Evolutionary conservation across 2,888 invertebrate genomes (phyloP), one percentile per base, ranked within the genome.

Genomic region (Harmothoe impar): DNA sequence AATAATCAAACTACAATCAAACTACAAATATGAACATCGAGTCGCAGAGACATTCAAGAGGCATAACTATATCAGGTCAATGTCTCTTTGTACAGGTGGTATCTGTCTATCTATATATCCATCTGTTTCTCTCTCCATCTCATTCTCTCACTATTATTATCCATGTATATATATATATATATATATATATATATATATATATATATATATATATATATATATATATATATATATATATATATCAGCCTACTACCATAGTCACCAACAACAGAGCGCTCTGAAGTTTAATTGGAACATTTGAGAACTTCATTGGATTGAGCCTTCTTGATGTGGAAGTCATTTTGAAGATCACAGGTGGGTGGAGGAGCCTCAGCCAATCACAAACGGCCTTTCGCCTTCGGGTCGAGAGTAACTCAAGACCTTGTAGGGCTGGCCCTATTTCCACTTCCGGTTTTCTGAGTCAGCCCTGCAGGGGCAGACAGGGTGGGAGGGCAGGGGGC

Each of bases 291-390:
- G 72, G n/a, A n/a, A 72, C 31, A 15, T 25, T 29, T 15, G 72
- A 72, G 29, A 15, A n/a, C 62, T 72, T 29, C 31, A 72, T 72
- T 15, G 25, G 31, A 72, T 72, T 72, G 72, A 29, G 3, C 29
- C 72, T 29, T 29, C 72, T 72, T 72, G 72, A 72, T 72, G 72
- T 72, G 29, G 72, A 25, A 72, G 72, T 72, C 31, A 72, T 72
- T 72, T 72, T 72, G 72, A 72, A 72, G 72, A 72, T 72, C 72
- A 72, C 72, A 72, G 72, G 72, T 72, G 72, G 25, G 72, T 29
- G 25, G 72, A 29, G n/a, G n/a, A 29, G 72, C 5, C 15, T 25
- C 5, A 72, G 72, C 29, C 72, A 29, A 29, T 72, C 72, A 72
- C 31, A 29, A 29, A 29, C 29, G 29, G 1, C 15, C 72, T 29